phyloP scores from a whole-genome alignment of 2,888 invertebrate genomes.

The Melolontha melolontha region DNA sequence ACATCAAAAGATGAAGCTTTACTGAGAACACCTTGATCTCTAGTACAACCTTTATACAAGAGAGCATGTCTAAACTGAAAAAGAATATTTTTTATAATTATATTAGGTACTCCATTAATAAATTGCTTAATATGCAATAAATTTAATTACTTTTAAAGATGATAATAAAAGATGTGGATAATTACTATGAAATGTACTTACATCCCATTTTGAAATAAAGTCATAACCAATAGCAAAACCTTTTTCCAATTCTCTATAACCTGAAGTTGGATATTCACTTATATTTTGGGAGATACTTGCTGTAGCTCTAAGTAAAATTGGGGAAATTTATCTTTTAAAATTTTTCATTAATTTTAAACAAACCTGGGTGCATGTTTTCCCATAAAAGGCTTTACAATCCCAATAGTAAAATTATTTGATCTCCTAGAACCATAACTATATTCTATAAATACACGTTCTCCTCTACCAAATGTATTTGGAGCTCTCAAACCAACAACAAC shows the following conservation, averaged over 20 bases:
- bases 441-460: slow-evolving; percentile 84
- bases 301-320: slow-evolving; percentile 70
- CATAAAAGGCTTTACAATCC: slow-evolving; percentile 87
- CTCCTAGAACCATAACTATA: slow-evolving; percentile 86
- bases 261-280: slow-evolving; percentile 84
- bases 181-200: slow-evolving; percentile 59
- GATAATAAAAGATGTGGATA: no score
- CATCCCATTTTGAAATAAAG: slow-evolving; percentile 73
- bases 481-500: slow-evolving; percentile 79
- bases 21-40: slow-evolving; percentile 81
- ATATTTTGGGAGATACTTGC: slow-evolving; percentile 81
- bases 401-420: slow-evolving; percentile 83
- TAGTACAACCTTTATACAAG: slow-evolving; percentile 88
- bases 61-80: slow-evolving; percentile 82
- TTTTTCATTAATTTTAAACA: slow-evolving; percentile 59
- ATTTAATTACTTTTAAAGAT: no score
- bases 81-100: neutral
- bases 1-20: slow-evolving; percentile 85
- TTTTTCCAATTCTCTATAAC: slow-evolving; percentile 82
- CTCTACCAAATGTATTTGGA: slow-evolving; percentile 90
- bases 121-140: no score
- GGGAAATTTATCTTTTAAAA: neutral
- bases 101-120: no score
- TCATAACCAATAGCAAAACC: slow-evolving; percentile 84
- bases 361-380: slow-evolving; percentile 75